Percentiles rank a stretch among this genome's conserved stretches.
Conservation (phyloP, 2,113 vertebrate genomes). For the Ornithorhynchus anatinus region DNA sequence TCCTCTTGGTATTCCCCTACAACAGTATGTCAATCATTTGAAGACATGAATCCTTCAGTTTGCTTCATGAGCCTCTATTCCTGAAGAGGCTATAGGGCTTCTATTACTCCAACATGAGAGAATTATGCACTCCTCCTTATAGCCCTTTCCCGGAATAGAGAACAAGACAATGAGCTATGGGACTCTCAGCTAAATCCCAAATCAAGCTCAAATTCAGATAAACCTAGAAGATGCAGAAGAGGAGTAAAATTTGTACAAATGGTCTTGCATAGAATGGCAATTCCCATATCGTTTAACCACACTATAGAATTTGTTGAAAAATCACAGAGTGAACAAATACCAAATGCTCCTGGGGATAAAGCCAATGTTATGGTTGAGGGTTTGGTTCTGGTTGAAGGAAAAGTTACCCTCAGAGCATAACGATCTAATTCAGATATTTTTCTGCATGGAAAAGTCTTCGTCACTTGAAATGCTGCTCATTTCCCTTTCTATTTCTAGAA, state of each 20-base stretch:
- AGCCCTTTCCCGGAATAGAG: no score
- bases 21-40: no score
- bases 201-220: neutral
- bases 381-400: neutral
- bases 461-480: neutral
- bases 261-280: accelerated
- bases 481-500: neutral
- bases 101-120: no score
- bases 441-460: neutral
- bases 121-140: no score
- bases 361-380: neutral
- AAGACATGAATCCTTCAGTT: no score
- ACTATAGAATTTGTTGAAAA: neutral
- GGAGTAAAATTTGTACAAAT: no score
- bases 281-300: neutral
- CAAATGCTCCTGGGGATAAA: neutral
- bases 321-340: neutral
- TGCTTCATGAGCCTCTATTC: no score
- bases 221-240: no score
- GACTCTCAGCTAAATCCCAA: neutral
- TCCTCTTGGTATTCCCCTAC: no score
- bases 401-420: neutral
- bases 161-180: neutral
- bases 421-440: neutral
- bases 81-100: no score